These are phyloP conservation scores for Microchrysa polita DNA, from an alignment of 2,888 invertebrate species.

Conservation along the genomic window DNA sequence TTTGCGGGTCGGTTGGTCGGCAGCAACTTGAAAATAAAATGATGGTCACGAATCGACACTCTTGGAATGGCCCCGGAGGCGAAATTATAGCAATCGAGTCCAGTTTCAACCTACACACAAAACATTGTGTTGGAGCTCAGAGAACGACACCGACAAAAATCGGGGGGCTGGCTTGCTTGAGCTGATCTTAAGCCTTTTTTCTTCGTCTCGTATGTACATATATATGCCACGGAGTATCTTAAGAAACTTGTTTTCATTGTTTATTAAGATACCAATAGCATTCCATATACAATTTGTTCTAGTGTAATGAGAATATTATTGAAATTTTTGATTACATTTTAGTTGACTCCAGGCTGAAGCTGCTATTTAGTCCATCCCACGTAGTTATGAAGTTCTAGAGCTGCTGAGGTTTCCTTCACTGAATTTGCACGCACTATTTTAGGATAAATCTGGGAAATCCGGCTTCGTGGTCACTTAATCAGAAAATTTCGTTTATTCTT, in stretches of 20 bases:
- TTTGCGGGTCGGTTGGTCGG: too few species aligned
- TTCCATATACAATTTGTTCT: neutral
- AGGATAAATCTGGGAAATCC: neutral
- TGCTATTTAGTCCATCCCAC: neutral
- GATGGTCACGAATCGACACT: too few species aligned
- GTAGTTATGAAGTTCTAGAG: neutral
- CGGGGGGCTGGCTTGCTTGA: too few species aligned
- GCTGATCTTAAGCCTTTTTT: too few species aligned
- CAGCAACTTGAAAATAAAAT: too few species aligned
- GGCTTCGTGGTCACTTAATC: neutral
- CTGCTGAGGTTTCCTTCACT: neutral
- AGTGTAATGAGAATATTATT: neutral
- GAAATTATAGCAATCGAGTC: too few species aligned
- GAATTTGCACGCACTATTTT: neutral
- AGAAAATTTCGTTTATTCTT: neutral
- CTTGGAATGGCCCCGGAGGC: too few species aligned
- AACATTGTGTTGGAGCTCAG: too few species aligned
- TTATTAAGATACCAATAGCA: neutral
- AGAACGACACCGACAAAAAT: too few species aligned
- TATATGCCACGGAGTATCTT: neutral
- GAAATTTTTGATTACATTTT: neutral
- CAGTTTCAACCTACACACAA: too few species aligned
- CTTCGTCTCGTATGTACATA: neutral
- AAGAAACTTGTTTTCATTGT: slow-evolving; percentile 2
- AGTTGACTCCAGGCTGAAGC: neutral